A percentile compares a stretch with the other conserved stretches of the same genome.
Conservation (phyloP, 2,888 invertebrate genomes). For the Patella depressa region DNA sequence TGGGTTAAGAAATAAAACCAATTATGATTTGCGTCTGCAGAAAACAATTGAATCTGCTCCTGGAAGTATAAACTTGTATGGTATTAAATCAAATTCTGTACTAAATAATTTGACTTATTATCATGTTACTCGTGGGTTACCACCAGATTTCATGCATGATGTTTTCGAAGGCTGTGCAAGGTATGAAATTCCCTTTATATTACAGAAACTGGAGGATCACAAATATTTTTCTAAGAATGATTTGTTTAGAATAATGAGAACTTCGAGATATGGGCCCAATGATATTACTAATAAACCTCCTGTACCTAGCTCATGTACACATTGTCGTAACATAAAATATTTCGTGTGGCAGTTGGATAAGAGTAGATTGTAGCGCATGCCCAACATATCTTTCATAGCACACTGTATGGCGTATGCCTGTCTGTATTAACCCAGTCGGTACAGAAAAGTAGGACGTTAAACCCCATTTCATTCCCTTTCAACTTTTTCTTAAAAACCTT, state of each 20-base stretch:
- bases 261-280: constrained; percentile 19
- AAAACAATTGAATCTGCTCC: background rate
- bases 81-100: constrained; percentile 17
- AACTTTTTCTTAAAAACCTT: too few species aligned
- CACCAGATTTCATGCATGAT: constrained; percentile 28
- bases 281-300: constrained; percentile 8
- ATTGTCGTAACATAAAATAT: too few species aligned
- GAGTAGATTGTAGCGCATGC: too few species aligned
- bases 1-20: background rate
- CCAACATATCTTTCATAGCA: too few species aligned
- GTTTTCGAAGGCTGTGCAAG: constrained; percentile 21
- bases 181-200: constrained; percentile 16
- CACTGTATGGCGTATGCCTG: too few species aligned
- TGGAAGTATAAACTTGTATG: constrained; percentile 3
- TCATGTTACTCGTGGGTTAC: constrained; percentile 14
- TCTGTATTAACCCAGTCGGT: too few species aligned
- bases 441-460: too few species aligned
- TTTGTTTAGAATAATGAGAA: constrained; percentile 15
- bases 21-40: constrained; percentile 4
- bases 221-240: constrained; percentile 13
- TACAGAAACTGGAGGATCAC: constrained; percentile 14
- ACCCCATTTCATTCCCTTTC: too few species aligned
- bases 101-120: constrained; percentile 19
- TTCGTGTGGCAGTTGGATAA: too few species aligned
- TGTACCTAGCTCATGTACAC: too few species aligned